phyloP scores from a whole-genome alignment of 2,113 vertebrate species.

The Nesogale talazaci region DNA sequence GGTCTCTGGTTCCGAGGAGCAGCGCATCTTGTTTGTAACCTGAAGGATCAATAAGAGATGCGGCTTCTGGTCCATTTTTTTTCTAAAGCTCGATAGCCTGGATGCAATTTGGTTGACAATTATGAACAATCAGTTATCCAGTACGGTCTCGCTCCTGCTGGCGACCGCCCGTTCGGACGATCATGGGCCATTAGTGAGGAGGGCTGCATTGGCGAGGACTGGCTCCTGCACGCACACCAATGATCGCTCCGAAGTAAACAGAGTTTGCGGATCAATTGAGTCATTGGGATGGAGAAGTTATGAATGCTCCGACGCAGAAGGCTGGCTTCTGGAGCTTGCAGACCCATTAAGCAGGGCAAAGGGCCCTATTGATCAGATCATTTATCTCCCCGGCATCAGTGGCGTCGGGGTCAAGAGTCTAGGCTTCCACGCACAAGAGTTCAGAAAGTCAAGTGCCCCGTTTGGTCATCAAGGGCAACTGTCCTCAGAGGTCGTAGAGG shows the following conservation, averaged over 20 bases:
- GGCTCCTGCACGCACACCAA: slow-evolving; percentile 76
- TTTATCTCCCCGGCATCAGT: slow-evolving; percentile 36
- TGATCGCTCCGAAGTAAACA: slow-evolving; percentile 86
- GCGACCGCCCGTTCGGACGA: slow-evolving; percentile 83
- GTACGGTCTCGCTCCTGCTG: slow-evolving; percentile 76
- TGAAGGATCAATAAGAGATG: slow-evolving; percentile 92
- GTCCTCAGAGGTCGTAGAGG: neutral
- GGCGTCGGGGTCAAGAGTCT: slow-evolving; percentile 39
- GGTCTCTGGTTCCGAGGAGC: slow-evolving; percentile 87
- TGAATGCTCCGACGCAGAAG: slow-evolving; percentile 86
- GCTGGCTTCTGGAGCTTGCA: slow-evolving; percentile 84
- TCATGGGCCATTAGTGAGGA: slow-evolving; percentile 85
- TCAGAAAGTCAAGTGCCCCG: slow-evolving; percentile 25
- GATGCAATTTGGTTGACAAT: slow-evolving; percentile 93
- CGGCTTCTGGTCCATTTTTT: slow-evolving; percentile 89
- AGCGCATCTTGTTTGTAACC: slow-evolving; percentile 88
- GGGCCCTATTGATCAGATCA: slow-evolving; percentile 86
- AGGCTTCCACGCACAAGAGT: slow-evolving; percentile 7
- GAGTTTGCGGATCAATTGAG: slow-evolving; percentile 90
- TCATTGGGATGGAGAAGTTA: slow-evolving; percentile 87
- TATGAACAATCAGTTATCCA: slow-evolving; percentile 90
- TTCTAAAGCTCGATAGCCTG: slow-evolving; percentile 87
- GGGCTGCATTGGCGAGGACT: slow-evolving; percentile 83
- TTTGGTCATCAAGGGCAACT: neutral
- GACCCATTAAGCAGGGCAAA: slow-evolving; percentile 88